These are phyloP conservation scores for Pantelozetes paolii DNA, from an alignment of 2,888 invertebrate species.

Conservation along the genomic window DNA sequence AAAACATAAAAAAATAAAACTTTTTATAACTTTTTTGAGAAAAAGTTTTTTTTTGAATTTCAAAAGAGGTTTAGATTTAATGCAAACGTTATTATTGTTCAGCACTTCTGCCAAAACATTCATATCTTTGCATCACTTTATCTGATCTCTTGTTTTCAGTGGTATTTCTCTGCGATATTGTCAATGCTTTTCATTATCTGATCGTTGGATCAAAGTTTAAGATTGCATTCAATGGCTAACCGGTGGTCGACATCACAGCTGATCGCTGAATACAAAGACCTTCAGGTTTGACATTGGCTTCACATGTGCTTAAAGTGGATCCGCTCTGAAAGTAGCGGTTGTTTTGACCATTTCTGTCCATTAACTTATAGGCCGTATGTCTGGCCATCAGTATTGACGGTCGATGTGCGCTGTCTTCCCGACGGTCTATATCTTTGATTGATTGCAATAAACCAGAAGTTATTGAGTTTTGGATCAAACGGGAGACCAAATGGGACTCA, in stretches of 20 bases:
- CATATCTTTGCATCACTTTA: too few relatives aligned
- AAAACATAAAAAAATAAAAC: too few relatives aligned
- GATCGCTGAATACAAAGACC: conserved; percentile 33
- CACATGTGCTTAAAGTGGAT: not conserved
- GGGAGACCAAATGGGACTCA: conserved; percentile 89
- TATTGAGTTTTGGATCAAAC: conserved; percentile 69
- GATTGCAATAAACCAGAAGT: conserved; percentile 67
- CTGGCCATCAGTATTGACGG: conserved; percentile 56
- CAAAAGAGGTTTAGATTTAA: too few relatives aligned
- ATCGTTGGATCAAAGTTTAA: too few relatives aligned
- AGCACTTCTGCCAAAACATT: too few relatives aligned
- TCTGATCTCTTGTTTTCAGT: too few relatives aligned
- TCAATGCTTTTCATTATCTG: too few relatives aligned
- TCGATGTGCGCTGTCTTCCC: conserved; percentile 64
- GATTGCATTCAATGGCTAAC: not conserved
- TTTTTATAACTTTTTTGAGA: too few relatives aligned
- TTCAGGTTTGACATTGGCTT: not conserved
- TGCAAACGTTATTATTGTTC: too few relatives aligned
- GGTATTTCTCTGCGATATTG: too few relatives aligned
- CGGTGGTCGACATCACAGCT: conserved; percentile 37
- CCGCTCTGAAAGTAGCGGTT: too few relatives aligned
- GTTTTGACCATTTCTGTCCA: not conserved
- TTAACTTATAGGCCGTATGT: conserved; percentile 30
- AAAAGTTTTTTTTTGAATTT: too few relatives aligned
- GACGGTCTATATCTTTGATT: conserved; percentile 51